Percentiles rank a stretch among this genome's conserved stretches.
Evolutionary conservation across 2,888 invertebrate genomes (phyloP).

Genomic region (Therioaphis trifolii): DNA sequence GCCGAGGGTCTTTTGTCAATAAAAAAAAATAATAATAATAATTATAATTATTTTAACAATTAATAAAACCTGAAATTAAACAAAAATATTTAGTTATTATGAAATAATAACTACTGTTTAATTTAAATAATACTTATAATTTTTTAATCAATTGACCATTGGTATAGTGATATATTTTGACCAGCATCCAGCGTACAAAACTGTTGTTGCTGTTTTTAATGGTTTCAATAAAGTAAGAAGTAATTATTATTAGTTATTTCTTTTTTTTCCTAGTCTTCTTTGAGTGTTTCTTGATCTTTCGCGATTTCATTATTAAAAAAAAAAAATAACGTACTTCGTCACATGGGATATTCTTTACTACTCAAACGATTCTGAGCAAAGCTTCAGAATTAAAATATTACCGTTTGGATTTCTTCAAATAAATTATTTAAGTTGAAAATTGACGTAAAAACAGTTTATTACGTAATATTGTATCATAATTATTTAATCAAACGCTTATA

Average conservation of each 20-base stretch:
- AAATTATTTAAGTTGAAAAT: too few relatives aligned
- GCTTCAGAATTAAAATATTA: too few relatives aligned
- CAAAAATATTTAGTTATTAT: neutral
- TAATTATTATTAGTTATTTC: too few relatives aligned
- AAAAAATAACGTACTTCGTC: too few relatives aligned
- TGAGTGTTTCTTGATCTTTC: constrained; percentile 11
- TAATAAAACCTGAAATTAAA: constrained; percentile 6
- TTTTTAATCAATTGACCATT: constrained; percentile 4
- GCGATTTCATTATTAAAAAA: constrained; percentile 13
- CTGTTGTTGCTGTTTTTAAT: constrained; percentile 2
- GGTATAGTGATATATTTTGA: constrained; percentile 16
- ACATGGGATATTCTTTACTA: too few relatives aligned
- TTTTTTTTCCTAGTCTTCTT: constrained; percentile 17
- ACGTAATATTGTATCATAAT: too few relatives aligned
- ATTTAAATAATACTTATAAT: constrained; percentile 10
- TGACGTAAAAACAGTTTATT: too few relatives aligned
- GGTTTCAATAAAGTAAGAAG: constrained; percentile 11
- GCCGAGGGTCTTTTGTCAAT: too few relatives aligned
- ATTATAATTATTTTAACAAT: constrained; percentile 39
- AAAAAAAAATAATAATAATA: too few relatives aligned
- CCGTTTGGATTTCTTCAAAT: too few relatives aligned
- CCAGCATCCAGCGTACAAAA: constrained; percentile 6
- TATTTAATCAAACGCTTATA: too few relatives aligned
- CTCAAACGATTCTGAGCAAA: too few relatives aligned
- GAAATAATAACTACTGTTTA: constrained; percentile 8